Evolutionary conservation across 2,888 invertebrate species (phyloP).

Genomic region (Heliconius cydno): DNA sequence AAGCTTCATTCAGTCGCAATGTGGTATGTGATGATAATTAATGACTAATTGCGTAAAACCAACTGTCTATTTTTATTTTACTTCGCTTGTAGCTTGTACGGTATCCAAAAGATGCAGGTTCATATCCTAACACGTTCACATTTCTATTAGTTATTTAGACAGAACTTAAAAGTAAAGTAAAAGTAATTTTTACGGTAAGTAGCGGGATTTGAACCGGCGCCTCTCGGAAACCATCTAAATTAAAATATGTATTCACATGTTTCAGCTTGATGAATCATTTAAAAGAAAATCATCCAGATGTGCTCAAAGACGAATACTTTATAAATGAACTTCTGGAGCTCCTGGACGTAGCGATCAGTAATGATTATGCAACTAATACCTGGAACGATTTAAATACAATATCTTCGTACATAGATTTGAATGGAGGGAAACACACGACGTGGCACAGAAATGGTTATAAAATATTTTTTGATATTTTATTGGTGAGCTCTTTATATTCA

Average conservation of each 20-base stretch:
- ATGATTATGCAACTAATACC: conserved; percentile 54
- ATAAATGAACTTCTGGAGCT: conserved; percentile 51
- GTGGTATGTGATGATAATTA: too few species aligned
- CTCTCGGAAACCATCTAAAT: neutral
- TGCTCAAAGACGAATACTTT: conserved; percentile 53
- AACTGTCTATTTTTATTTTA: neutral
- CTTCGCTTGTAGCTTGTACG: neutral
- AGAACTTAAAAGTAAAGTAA: too few species aligned
- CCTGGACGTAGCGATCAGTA: conserved; percentile 51
- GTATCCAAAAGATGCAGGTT: neutral
- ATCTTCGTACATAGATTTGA: conserved; percentile 48
- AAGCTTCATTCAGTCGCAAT: neutral
- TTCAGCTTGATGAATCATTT: conserved; percentile 49
- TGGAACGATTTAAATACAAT: conserved; percentile 57
- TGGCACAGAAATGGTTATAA: conserved; percentile 59
- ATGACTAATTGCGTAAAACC: neutral
- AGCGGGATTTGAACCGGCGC: neutral
- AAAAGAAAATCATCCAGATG: conserved; percentile 50
- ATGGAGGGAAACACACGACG: conserved; percentile 54
- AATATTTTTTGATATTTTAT: conserved; percentile 57
- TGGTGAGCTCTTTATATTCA: conserved; percentile 27
- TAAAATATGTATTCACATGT: neutral
- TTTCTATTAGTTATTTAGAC: too few species aligned
- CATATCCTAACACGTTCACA: too few species aligned
- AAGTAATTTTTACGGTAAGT: neutral